Percentiles rank a stretch among this genome's conserved stretches.
Evolutionary conservation across 1,140 invertebrate genomes (phyloP).

Genomic region (Eubasilissa regina): DNA sequence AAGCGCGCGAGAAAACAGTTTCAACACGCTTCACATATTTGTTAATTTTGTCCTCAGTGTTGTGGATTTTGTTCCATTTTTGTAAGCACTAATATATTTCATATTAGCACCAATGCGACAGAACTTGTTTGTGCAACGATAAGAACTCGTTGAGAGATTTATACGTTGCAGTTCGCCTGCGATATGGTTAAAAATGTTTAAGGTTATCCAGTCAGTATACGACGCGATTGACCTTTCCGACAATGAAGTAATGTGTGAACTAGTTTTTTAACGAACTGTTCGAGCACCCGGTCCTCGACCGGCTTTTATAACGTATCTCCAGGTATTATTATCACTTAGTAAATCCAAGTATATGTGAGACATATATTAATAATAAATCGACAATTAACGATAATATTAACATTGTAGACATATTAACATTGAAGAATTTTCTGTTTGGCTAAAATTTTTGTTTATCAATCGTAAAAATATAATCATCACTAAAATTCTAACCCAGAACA

Average conservation of each 20-base stretch:
- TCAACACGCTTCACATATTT: neutral
- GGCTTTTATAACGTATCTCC: no score
- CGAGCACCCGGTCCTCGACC: neutral
- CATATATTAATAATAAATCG: no score
- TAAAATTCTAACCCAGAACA: no score
- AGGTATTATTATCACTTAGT: no score
- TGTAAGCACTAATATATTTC: neutral
- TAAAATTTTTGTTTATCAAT: no score
- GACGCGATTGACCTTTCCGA: constrained; percentile 38
- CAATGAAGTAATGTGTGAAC: constrained; percentile 39
- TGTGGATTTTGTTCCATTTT: neutral
- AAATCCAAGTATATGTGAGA: no score
- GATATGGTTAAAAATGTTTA: neutral
- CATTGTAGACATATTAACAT: no score
- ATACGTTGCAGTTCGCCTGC: constrained; percentile 3
- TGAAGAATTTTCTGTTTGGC: no score
- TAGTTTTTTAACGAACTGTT: constrained; percentile 28
- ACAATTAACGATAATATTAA: no score
- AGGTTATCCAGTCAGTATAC: constrained; percentile 37
- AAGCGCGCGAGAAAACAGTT: no score
- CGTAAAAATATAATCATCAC: no score
- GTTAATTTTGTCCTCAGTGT: neutral
- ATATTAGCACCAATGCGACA: neutral
- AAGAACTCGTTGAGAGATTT: constrained; percentile 2
- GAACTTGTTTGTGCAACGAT: constrained; percentile 13